A percentile compares a stretch with the other conserved stretches of the same genome.
Evolutionary conservation across 1,140 invertebrate species (phyloP).

Genomic region (Pseudomyrmex sp.): DNA sequence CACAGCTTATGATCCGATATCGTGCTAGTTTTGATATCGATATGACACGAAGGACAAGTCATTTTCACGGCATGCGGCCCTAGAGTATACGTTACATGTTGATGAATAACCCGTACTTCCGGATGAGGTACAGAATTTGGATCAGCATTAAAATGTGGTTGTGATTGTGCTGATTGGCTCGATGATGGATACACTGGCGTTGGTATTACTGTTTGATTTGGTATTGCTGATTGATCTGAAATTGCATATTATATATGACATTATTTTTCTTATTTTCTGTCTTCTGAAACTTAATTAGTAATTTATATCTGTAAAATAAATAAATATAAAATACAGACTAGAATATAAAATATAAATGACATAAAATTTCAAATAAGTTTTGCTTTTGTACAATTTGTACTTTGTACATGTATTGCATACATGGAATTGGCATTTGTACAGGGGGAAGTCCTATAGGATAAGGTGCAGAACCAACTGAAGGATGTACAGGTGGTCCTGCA

Average conservation of each 20-base stretch:
- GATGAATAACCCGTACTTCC: constrained; percentile 77
- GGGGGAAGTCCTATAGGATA: constrained; percentile 71
- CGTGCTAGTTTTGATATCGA: constrained; percentile 82
- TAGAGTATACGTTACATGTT: constrained; percentile 74
- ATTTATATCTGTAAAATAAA: constrained; percentile 39
- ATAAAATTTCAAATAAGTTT: neutral
- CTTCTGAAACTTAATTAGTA: constrained; percentile 6
- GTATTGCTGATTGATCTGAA: constrained; percentile 67
- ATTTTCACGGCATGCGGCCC: constrained; percentile 81
- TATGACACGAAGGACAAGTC: constrained; percentile 80
- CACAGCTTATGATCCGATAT: constrained; percentile 82
- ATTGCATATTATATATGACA: constrained; percentile 21
- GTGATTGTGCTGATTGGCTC: constrained; percentile 18
- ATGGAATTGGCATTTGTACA: constrained; percentile 73
- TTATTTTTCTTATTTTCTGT: neutral
- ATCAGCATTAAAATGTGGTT: constrained; percentile 44
- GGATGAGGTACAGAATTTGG: constrained; percentile 68
- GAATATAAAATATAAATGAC: too few species aligned
- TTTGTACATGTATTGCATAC: constrained; percentile 58
- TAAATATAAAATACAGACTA: neutral
- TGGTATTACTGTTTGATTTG: constrained; percentile 66
- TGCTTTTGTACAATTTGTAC: neutral
- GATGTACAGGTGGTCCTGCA: constrained; percentile 56
- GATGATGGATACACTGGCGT: constrained; percentile 56
- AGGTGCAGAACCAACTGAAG: constrained; percentile 60